Evolutionary conservation across 1,140 invertebrate species (phyloP).

Genomic region (Anastrepha ludens): DNA sequence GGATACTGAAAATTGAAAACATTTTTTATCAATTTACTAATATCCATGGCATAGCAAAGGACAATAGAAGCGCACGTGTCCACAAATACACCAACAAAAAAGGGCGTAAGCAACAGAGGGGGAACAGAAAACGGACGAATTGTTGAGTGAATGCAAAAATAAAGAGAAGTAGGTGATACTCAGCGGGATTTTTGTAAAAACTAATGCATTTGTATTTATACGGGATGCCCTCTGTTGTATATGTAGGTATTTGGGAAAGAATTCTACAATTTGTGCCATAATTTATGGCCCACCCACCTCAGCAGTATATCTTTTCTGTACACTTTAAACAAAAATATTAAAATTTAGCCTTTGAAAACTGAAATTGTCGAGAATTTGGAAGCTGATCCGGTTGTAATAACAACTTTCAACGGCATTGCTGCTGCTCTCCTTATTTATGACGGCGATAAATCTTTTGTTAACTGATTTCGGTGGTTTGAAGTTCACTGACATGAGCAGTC

Average conservation of each 20-base stretch:
- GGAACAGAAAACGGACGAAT: neutral
- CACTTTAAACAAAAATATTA: neutral
- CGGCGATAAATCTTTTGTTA: constrained; percentile 28
- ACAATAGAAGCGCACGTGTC: constrained; percentile 16
- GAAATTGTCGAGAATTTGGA: neutral
- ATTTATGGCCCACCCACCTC: neutral
- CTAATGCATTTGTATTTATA: too few species aligned
- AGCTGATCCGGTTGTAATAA: neutral
- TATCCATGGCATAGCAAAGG: neutral
- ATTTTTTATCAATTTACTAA: constrained; percentile 45
- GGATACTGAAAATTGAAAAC: constrained; percentile 47
- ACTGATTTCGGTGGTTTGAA: constrained; percentile 30
- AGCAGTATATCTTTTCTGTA: neutral
- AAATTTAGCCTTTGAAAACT: neutral
- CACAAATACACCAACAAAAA: neutral
- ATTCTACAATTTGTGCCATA: too few species aligned
- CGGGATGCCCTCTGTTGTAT: too few species aligned
- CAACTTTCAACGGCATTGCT: neutral
- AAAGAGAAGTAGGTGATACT: neutral
- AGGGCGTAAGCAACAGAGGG: neutral
- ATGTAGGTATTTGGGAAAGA: too few species aligned
- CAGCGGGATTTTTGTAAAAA: too few species aligned
- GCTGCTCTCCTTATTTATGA: constrained; percentile 11
- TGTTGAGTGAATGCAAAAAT: neutral
- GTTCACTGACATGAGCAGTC: constrained; percentile 20